Percentiles rank a stretch among this genome's conserved stretches.
phyloP scores from a whole-genome alignment of 2,113 vertebrate species.

The Pollimyrus isidori region DNA sequence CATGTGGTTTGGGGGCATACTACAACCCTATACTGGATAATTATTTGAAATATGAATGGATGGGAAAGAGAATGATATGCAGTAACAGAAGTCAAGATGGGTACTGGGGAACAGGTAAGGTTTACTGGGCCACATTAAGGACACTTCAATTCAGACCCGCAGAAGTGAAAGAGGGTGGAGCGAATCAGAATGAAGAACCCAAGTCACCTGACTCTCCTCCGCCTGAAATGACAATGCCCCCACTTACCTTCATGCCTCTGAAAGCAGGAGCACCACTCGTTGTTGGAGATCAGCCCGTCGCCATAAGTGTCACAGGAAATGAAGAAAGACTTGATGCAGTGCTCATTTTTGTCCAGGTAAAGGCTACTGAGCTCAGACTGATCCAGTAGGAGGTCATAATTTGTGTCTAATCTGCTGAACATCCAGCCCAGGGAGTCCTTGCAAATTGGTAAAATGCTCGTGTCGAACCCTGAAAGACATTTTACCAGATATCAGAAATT shows the following conservation, averaged over 20 bases:
- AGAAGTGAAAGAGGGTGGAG: neutral
- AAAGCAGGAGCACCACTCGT: conserved; percentile 97
- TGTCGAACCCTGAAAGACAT: conserved; percentile 65
- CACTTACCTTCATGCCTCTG: conserved; percentile 88
- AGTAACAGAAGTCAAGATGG: neutral
- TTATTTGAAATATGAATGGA: neutral
- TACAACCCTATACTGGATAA: neutral
- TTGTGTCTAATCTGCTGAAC: conserved; percentile 91
- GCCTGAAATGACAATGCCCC: neutral
- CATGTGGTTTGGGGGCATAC: neutral
- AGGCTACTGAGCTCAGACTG: conserved; percentile 85
- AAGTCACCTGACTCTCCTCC: neutral
- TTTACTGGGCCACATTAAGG: neutral
- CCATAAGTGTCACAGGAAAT: conserved; percentile 81
- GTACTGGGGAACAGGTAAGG: neutral
- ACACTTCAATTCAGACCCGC: neutral
- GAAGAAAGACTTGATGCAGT: conserved; percentile 82
- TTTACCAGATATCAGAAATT: neutral
- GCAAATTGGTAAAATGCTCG: conserved; percentile 79
- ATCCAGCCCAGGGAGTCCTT: conserved; percentile 95
- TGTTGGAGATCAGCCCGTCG: conserved; percentile 84
- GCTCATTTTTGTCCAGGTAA: conserved; percentile 82
- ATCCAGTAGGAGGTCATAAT: conserved; percentile 87
- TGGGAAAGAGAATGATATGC: neutral
- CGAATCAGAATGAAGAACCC: neutral